These are phyloP conservation scores for Atherix ibis DNA, from an alignment of 2,888 invertebrate species.

Conservation along the genomic window DNA sequence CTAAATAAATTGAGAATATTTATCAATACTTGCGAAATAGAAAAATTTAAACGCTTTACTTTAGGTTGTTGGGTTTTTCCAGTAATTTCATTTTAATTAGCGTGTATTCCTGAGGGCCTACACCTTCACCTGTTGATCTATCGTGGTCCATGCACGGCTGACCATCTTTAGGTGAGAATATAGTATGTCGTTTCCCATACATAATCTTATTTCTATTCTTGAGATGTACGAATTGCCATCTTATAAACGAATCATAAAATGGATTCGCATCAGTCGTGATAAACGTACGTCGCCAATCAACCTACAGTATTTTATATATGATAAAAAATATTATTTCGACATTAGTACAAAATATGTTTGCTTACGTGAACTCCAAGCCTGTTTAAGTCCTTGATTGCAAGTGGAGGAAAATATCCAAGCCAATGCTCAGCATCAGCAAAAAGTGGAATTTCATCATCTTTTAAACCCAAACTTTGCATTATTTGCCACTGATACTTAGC, in stretches of 20 bases:
- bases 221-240: slow-evolving; percentile 87
- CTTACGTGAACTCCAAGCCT: slow-evolving; percentile 80
- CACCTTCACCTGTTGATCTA: slow-evolving; percentile 88
- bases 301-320: too few species aligned
- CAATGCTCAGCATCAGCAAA: slow-evolving; percentile 86
- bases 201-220: slow-evolving; percentile 77
- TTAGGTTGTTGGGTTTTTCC: slow-evolving; percentile 39
- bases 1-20: slow-evolving; percentile 12
- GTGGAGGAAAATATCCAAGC: slow-evolving; percentile 94
- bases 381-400: slow-evolving; percentile 71
- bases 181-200: slow-evolving; percentile 93
- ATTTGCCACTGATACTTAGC: slow-evolving; percentile 98
- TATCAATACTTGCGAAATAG: not conserved
- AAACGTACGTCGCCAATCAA: slow-evolving; percentile 97
- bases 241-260: slow-evolving; percentile 92
- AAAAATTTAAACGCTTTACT: slow-evolving; percentile 32
- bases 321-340: too few species aligned
- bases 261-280: slow-evolving; percentile 97
- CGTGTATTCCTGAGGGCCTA: slow-evolving; percentile 96
- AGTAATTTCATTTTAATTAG: slow-evolving; percentile 81
- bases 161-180: slow-evolving; percentile 89
- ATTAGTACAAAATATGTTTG: slow-evolving; percentile 10
- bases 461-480: slow-evolving; percentile 82
- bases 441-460: slow-evolving; percentile 78
- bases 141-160: slow-evolving; percentile 99